Base-by-base conservation (phyloP, 2,888 invertebrate species). In the Drosophila kambysellisi region DNA sequence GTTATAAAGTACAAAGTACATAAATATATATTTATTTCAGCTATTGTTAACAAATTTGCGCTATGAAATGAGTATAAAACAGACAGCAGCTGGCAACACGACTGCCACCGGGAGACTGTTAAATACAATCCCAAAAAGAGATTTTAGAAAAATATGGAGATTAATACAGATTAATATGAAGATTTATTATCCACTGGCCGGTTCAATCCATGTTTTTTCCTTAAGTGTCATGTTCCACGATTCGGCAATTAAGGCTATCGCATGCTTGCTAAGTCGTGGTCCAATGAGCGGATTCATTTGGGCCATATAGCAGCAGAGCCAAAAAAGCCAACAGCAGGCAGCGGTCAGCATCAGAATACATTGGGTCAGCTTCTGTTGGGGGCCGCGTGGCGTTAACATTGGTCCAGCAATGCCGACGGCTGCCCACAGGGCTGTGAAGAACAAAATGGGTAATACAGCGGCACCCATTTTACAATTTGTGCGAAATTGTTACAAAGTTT, bases 271-370 rank as follows among this genome's bases (percentile, higher is more conserved):
- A 7, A 98, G 94, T 94, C 95, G 96, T 60, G 98, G 98, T 35
- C 98, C 98, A 78, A 98, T 96, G 62, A 98, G 94, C 0, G 98
- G 98, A 94, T 98, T 98, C 97, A 98, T 97, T 94, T 98, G 98
- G 6, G 97, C 96, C 96, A 98, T 96, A 92, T 98, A 98, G 82
- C 97, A 97, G 91, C 97, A 97, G 82, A 98, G 94, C 98, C 98
- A 98, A 94, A 98, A 98, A 70, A 98, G 94, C 97, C 97, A 98
- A 93, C 98, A 97, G 41, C 96, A 96, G 59, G 96, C 96, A 46
- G 97, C 98, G 60, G 98, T 97, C 91, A 98, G 92, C 94, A 98
- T 97, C 81, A 98, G 94, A 79, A 97, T 95, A 76, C 97, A 96
- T 93, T 97, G 97, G 82, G 97, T 95, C 66, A 98, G 97, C 97